These are phyloP conservation scores for rabbit (Oryctolagus cuniculus) DNA, from an alignment of 2,113 vertebrate species.

Conservation along the genomic window mOryCun1.1 NC_091443.1:74325001-74325500, in stretches of 20 bases:
- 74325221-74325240: not conserved
- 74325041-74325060: not conserved
- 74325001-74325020: too few species aligned
- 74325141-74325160: not conserved
- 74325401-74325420: not conserved
- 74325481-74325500: not conserved
- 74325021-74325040: slow-evolving; percentile 17
- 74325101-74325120: not conserved
- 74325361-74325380: not conserved
- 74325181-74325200: not conserved
- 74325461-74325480: not conserved
- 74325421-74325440: not conserved
- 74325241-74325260: not conserved
- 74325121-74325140: not conserved
- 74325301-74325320: not conserved
- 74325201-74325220: not conserved
- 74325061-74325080: not conserved
- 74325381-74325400: not conserved
- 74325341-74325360: not conserved
- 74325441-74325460: not conserved
- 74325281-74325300: not conserved
- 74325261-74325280: not conserved
- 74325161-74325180: not conserved
- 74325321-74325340: not conserved
- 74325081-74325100: not conserved